A percentile compares a stretch with the other conserved stretches of the same genome.
phyloP scores from a whole-genome alignment of 2,113 vertebrate genomes.

The Nipponia nippon region DNA sequence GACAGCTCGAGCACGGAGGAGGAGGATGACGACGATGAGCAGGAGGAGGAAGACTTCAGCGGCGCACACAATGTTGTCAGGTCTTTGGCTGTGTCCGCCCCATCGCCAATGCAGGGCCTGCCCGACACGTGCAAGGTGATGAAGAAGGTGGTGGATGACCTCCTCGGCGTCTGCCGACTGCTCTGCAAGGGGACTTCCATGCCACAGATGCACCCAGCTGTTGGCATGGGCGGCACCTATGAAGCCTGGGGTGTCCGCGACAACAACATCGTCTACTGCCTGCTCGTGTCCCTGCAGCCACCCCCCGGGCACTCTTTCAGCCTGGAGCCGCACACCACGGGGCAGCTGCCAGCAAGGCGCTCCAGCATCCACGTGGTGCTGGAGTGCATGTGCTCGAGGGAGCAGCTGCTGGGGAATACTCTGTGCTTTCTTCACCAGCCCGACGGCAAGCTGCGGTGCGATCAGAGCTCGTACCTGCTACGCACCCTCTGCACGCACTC shows the following conservation, averaged over 20 bases:
- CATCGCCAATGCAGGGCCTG: background rate
- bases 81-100: background rate
- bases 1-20: background rate
- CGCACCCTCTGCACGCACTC: background rate
- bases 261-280: background rate
- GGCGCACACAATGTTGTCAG: no score
- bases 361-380: background rate
- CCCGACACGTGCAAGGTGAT: background rate
- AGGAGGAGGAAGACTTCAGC: background rate
- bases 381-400: background rate
- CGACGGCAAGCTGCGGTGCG: no score
- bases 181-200: background rate
- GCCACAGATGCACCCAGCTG: background rate
- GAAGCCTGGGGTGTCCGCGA: background rate
- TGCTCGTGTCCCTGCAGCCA: background rate
- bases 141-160: background rate
- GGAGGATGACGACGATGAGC: background rate
- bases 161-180: background rate
- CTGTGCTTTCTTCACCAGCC: no score
- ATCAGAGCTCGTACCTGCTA: background rate
- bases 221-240: background rate
- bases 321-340: background rate
- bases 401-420: no score
- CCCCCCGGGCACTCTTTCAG: background rate
- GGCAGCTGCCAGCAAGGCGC: no score